Base-by-base conservation (phyloP, 1,140 invertebrate genomes). In the Magallana gigas region DNA sequence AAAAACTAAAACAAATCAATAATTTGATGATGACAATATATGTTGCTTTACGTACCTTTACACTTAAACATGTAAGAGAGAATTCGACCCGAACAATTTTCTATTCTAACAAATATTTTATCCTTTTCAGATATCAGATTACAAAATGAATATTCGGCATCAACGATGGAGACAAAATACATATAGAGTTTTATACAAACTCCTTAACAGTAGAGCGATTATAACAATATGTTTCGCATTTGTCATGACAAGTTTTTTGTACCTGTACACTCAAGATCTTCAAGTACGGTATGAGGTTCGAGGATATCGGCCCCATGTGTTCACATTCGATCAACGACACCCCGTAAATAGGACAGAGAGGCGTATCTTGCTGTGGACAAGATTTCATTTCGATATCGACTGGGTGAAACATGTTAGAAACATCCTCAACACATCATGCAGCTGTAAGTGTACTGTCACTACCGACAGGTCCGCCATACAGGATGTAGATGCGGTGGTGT, bases 401-500 rank as follows among this genome's bases (percentile, higher is more conserved):
- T 87, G 85, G 85, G 59, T 82, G 5, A 59, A 62, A 36, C 18
- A 62, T 64, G 23, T 87, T 5, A 57, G 23, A 16, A 23, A 60
- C 8, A 60, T 18, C 18, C 59, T 87, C 16, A 48, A 87, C 11
- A 83, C 16, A 5, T 76, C 57, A 8, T 83, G 81, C 57, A 36
- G 64, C n/a, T 83, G 57, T 23, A 62, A 62, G 57, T 91, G 90
- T 85, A 56, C 48, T 11, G 82, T 94, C 36, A 94, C 93, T n/a
- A 88, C 87, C 57, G 90, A 94, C 87, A 88, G 90, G 71, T 57
- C 58, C 2, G 64, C 90, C 76, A 83, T 91, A 0, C 86, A 76
- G 1, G 58, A 90, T 14, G 92, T 91, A 11, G 93, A 94, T 81
- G 91, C 92, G 1, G 85, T 94, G 0, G 85, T 94, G 14, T 93